Conservation (phyloP, 2,113 vertebrate genomes). For the Cyprinodon tularosa region DNA sequence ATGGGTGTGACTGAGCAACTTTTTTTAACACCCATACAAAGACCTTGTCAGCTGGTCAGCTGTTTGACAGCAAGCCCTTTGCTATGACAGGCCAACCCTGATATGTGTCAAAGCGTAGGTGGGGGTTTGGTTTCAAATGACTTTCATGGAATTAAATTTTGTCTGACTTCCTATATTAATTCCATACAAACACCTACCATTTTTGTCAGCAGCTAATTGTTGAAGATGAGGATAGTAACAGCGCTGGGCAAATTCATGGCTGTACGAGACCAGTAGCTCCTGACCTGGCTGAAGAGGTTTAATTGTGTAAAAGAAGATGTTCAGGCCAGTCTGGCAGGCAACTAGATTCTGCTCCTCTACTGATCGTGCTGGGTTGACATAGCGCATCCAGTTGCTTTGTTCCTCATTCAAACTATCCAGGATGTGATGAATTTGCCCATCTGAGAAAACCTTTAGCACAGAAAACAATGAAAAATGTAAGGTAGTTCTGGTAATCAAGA, state of each 20-base stretch:
- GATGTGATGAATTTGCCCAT: constrained; percentile 89
- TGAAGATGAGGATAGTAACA: constrained; percentile 87
- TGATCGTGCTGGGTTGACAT: constrained; percentile 88
- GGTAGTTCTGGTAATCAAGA: constrained; percentile 3
- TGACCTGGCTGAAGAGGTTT: constrained; percentile 88
- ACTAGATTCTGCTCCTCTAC: constrained; percentile 91
- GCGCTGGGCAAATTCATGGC: constrained; percentile 87
- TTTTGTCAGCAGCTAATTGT: constrained; percentile 43
- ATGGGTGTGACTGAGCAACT: constrained; percentile 66
- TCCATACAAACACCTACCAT: constrained; percentile 36
- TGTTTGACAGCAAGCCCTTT: constrained; percentile 47
- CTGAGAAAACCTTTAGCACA: constrained; percentile 84
- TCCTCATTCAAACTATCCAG: constrained; percentile 91
- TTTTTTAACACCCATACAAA: constrained; percentile 68
- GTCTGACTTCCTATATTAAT: neutral
- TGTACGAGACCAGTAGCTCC: constrained; percentile 96
- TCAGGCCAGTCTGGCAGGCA: constrained; percentile 92
- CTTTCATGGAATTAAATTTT: neutral
- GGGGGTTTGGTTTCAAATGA: constrained; percentile 20
- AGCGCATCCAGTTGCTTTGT: constrained; percentile 97
- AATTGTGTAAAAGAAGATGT: constrained; percentile 94
- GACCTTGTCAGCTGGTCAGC: constrained; percentile 42
- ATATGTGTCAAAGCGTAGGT: constrained; percentile 34
- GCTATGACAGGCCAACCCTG: constrained; percentile 21
- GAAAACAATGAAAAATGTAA: neutral